phyloP scores from a whole-genome alignment of 2,113 vertebrate genomes.

The Thunnus maccoyii region DNA sequence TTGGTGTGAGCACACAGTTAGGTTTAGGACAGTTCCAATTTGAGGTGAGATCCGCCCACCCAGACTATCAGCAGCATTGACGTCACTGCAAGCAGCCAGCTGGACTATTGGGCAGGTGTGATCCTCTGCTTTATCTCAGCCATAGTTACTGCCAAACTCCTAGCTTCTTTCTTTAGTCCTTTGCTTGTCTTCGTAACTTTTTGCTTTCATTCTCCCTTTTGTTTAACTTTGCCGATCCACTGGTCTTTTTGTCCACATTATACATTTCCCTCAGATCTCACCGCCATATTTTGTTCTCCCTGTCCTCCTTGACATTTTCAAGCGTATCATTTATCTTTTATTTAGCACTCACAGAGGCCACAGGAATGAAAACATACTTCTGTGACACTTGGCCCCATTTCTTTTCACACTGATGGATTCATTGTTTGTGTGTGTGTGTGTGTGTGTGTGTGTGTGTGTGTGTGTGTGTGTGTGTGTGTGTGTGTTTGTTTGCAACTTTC shows the following conservation, averaged over 20 bases:
- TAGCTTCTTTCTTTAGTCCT: not conserved
- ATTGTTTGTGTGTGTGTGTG: no score
- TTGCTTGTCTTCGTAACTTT: not conserved
- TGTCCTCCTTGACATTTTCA: slow-evolving; percentile 46
- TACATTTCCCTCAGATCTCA: slow-evolving; percentile 2
- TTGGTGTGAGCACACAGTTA: not conserved
- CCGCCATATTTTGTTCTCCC: slow-evolving; percentile 11
- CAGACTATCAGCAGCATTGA: slow-evolving; percentile 23
- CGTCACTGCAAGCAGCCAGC: slow-evolving; percentile 54
- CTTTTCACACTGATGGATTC: slow-evolving; percentile 1
- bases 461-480: not conserved
- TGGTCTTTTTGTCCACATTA: slow-evolving; percentile 38
- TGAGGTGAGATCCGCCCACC: slow-evolving; percentile 32
- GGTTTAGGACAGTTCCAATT: slow-evolving; percentile 9
- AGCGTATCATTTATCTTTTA: slow-evolving; percentile 45
- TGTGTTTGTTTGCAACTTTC: not conserved
- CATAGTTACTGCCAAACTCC: not conserved
- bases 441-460: not conserved
- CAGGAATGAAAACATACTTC: slow-evolving; percentile 30
- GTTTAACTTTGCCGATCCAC: slow-evolving; percentile 24
- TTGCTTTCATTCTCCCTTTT: not conserved
- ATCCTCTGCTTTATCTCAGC: slow-evolving; percentile 32
- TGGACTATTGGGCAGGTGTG: slow-evolving; percentile 54
- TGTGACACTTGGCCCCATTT: slow-evolving; percentile 42
- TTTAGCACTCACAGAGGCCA: slow-evolving; percentile 47